Evolutionary conservation across 2,888 invertebrate species (phyloP), one percentile per base, ranked within the genome.

Genomic region (Aplocera efformata): DNA sequence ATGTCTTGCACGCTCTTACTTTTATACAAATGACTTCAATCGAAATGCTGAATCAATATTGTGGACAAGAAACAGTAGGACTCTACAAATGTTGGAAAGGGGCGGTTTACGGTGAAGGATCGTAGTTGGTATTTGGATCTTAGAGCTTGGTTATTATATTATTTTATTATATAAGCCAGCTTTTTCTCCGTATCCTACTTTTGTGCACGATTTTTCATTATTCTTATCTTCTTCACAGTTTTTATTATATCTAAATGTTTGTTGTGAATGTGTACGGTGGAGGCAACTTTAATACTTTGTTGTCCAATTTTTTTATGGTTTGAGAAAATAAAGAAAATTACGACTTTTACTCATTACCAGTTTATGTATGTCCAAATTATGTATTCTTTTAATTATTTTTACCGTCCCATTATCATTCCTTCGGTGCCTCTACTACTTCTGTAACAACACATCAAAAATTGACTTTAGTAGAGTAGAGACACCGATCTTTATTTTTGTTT

Each of bases 191-290:
- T 42, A 21, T 32, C 31, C 30, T 32, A 8, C 32, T 35, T 3
- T 17, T 37, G 17, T 48, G 52, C 52, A 52, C 50, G 48, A 32
- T 43, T 41, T 46, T 8, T 24, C 30, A 17, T 17, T 10, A 7
- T 31, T 41, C 23, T 45, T 35, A 35, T 25, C 38, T 7, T 21
- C 5, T 36, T 37, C 26, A 37, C 35, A 34, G 21, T 25, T 27
- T 30, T 24, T 37, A 26, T 31, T 34, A 31, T 29, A 28, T 53
- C 35, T 54, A 47, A 35, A 46, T 42, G 30, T 50, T 8, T 26
- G 26, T 31, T 37, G 38, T 52, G 45, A 33, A 41, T 45, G 48
- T 42, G 46, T 51, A 50, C 44, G 64, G 60, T 68, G 59, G 53
- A 50, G 59, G 65, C 42, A 53, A 53, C 44, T 54, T 50, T 33